Evolutionary conservation across 1,140 invertebrate species (phyloP), one percentile per base, ranked within the genome.

Genomic region (Battus philenor): DNA sequence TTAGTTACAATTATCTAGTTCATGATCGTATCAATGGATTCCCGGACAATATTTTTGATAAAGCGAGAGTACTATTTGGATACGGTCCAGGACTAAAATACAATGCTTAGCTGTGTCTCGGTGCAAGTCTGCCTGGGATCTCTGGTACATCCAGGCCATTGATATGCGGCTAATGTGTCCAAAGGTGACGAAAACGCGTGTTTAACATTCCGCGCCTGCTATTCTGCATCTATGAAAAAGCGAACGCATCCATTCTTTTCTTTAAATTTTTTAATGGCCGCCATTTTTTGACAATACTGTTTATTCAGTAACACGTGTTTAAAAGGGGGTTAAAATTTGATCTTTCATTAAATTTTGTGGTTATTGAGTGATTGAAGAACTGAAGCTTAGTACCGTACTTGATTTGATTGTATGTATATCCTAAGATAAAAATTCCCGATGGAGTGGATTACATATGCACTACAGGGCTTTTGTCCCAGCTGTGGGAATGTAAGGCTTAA

Each of bases 71-170:
- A 73, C 62, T 75, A 75, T 71, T 79, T 79, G 75, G 75, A 79
- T 50, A 29, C 47, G 29, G 59, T 72, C 75, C 75, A 79, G 73
- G 68, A 76, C 67, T 67, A 75, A 79, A 79, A 79, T 79, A 76
- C 68, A 68, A 64, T 69, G 61, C 66, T 50, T 63, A 58, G 54
- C 52, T 50, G 56, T 56, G 71, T 73, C 65, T 65, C 62, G 60
- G 31, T 61, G 65, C 59, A 62, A 56, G 64, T 69, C 63, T 75
- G 70, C 56, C 69, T 68, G 68, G 65, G 70, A 59, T 44, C 33
- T 41, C 9, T 30, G 10, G 10, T 30, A 30, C 29, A 30, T 30
- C 29, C 33, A 36, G 47, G 29, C 38, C 33, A 47, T 44, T 50
- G 46, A 60, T 39, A 50, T 39, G 27, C 27, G 9, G 15, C 32